Base-by-base conservation (phyloP, 1,140 invertebrate genomes). In the Drosophila mayri region DNA sequence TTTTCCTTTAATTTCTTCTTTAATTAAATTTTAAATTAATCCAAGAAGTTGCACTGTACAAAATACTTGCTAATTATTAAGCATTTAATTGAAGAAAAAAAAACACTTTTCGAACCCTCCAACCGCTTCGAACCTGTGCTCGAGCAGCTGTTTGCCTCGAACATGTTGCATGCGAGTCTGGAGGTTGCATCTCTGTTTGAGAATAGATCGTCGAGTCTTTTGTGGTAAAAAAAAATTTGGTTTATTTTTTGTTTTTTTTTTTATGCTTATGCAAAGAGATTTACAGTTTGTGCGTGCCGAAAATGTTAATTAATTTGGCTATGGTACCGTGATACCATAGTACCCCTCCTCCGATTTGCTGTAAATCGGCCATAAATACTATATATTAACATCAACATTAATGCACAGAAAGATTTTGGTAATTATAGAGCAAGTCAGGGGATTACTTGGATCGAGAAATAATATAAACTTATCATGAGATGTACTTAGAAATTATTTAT, bases 211-310 rank as follows among this genome's bases (percentile, higher is more conserved):
- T 25, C 25, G 8, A 47, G 54, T 55, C 16, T 28, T 25, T 32
- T 40, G 54, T 35, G 35, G 10, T 30, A 46, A 68, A 22, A 70
- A n/a, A n/a, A 70, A 46, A 6, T 47, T 18, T 5, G 20, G 40
- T 30, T 64, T 55, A 22, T 35, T 46, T 22, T 47, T 28, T 30
- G 1, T 30, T 22, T 47, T 28, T 30, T 1, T 30, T 47, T 86
- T 75, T 84, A 88, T 88, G 77, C 57, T 75, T 81, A 90, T 85
- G 85, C 85, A 85, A 90, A 90, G 76, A 90, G 85, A 90, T 90
- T 90, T 90, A 90, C 71, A 90, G 83, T 90, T 71, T 90, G 78
- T 90, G 85, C 85, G 86, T 90, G 85, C 85, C 85, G 81, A 90
- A 90, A 90, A 85, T 90, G 85, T 81, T 90, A 90, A 90, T 90